Base-by-base conservation (phyloP, 1,140 invertebrate species). In the Metaphire vulgaris region DNA sequence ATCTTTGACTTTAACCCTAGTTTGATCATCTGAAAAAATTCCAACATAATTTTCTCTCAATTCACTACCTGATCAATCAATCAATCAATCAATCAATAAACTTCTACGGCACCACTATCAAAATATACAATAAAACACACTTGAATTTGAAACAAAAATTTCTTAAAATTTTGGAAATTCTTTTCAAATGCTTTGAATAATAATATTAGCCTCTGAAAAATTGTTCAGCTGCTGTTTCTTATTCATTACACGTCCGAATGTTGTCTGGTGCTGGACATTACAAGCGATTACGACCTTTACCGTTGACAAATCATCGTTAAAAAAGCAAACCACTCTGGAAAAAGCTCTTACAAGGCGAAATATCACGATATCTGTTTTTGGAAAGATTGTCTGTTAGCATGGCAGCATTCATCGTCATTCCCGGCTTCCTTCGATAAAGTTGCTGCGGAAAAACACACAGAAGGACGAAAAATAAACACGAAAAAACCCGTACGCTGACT, bases 311-410 rank as follows among this genome's bases (percentile, higher is more conserved):
- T n/a, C n/a, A n/a, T n/a, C n/a, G n/a, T n/a, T n/a, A n/a, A n/a
- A n/a, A n/a, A n/a, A n/a, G n/a, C n/a, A n/a, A n/a, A n/a, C n/a
- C n/a, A n/a, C n/a, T n/a, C n/a, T n/a, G n/a, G n/a, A n/a, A n/a
- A n/a, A n/a, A n/a, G n/a, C n/a, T n/a, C 92, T 92, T 89, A 97
- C 95, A 99, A 76, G 97, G 97, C 74, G 93, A 95, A 81, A 99
- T 98, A 88, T 99, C 97, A 79, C 94, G 89, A 83, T 98, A 99
- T 86, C 97, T 89, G 88, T 99, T 99, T 88, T 97, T 98, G 78
- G 89, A 89, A 67, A 94, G 86, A 88, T 99, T 99, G 76, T 92
- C 90, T 0, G 91, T 88, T 78, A 92, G 89, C 73, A 90, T 90
- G 0, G 95, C 92, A 74, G 91, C 91, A n/a, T 92, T 89, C 79